A percentile compares a stretch with the other conserved stretches of the same genome.
These are phyloP conservation scores for Anseranas semipalmata DNA, from an alignment of 2,113 vertebrate species.

Conservation along the genomic window DNA sequence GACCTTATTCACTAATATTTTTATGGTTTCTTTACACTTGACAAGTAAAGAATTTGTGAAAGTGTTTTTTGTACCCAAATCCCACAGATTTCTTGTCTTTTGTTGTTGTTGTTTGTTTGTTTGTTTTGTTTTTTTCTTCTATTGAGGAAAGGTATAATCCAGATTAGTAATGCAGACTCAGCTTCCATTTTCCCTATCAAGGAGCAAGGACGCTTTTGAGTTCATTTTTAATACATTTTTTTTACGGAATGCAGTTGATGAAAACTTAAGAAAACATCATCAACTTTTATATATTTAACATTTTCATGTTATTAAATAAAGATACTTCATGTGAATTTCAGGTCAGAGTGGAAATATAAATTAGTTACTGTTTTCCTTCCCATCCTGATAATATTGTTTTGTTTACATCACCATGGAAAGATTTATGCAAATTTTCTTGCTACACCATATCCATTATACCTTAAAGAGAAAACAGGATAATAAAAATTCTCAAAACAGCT, in stretches of 20 bases:
- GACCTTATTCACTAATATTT: conserved; percentile 76
- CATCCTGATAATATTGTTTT: conserved; percentile 43
- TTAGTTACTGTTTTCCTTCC: conserved; percentile 46
- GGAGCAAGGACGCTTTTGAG: neutral
- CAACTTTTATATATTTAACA: conserved; percentile 40
- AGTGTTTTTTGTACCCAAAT: conserved; percentile 53
- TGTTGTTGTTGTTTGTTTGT: neutral
- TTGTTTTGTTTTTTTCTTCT: neutral
- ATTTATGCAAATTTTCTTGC: conserved; percentile 48
- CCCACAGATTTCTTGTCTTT: conserved; percentile 43
- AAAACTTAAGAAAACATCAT: conserved; percentile 43
- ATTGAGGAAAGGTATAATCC: conserved; percentile 8
- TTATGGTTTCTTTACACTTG: conserved; percentile 77
- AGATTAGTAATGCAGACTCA: conserved; percentile 9
- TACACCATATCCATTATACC: conserved; percentile 25
- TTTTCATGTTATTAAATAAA: conserved; percentile 52
- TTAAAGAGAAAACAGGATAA: conserved; percentile 42
- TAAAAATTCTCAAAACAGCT: conserved; percentile 46
- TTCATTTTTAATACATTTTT: neutral
- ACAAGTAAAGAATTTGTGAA: conserved; percentile 69
- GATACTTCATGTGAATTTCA: conserved; percentile 50
- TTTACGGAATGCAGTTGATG: neutral
- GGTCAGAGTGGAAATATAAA: conserved; percentile 50
- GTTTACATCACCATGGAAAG: conserved; percentile 54
- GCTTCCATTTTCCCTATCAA: neutral